phyloP scores from a whole-genome alignment of 2,113 vertebrate genomes.

The Chelonoidis abingdonii region DNA sequence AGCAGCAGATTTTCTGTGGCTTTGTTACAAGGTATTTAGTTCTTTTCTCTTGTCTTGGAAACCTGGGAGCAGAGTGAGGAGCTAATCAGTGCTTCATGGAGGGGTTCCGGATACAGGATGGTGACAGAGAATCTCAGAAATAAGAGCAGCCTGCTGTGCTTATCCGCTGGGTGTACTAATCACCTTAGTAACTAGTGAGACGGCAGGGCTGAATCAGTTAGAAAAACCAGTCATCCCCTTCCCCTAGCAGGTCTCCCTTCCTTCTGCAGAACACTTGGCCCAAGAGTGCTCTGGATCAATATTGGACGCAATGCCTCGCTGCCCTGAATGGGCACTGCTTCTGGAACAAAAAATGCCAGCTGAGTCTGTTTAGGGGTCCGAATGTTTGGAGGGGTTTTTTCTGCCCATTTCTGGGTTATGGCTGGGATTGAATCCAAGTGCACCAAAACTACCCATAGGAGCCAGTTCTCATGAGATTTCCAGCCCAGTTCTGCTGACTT shows the following conservation, averaged over 20 bases:
- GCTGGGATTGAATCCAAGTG: neutral
- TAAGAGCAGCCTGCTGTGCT: too few species aligned
- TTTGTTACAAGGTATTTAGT: neutral
- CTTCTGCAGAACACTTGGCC: too few species aligned
- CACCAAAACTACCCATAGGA: neutral
- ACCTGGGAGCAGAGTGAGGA: neutral
- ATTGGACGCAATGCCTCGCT: neutral
- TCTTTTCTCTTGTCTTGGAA: neutral
- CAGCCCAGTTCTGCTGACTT: neutral
- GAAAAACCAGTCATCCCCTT: neutral
- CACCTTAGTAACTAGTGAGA: neutral
- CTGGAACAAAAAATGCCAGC: neutral
- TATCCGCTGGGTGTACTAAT: neutral
- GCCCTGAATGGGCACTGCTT: neutral
- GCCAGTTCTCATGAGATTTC: neutral
- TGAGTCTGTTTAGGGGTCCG: neutral
- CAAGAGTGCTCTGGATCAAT: too few species aligned
- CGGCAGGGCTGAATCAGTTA: neutral
- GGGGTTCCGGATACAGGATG: neutral
- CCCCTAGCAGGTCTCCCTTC: neutral
- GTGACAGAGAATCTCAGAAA: neutral
- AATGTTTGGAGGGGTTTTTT: neutral
- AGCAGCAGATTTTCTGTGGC: neutral
- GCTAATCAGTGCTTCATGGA: neutral
- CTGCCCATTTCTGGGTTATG: neutral